phyloP scores from a whole-genome alignment of 2,113 vertebrate species.

The Sturnira hondurensis region DNA sequence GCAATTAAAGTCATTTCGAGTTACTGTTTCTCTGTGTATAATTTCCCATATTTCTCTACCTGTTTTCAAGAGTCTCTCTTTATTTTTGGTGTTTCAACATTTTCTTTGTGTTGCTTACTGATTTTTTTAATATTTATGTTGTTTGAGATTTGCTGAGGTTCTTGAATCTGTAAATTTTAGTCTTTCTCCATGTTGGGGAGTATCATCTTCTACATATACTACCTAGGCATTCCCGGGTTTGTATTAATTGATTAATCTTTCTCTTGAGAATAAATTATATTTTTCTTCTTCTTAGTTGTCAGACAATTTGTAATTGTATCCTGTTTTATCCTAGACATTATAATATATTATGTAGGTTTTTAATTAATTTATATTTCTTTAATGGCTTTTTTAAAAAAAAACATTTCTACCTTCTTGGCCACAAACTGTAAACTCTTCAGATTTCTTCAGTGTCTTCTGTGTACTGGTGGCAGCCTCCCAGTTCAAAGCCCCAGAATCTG shows the following conservation, averaged over 20 bases:
- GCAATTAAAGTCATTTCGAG: background rate
- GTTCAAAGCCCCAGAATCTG: background rate
- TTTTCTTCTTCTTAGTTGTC: background rate
- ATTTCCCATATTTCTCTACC: background rate
- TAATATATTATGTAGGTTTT: background rate
- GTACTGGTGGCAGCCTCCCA: background rate
- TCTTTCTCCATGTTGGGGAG: background rate
- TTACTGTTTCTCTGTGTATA: background rate
- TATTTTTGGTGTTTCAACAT: background rate
- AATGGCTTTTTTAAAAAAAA: background rate
- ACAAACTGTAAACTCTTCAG: background rate
- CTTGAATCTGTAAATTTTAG: background rate
- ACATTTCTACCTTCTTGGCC: background rate
- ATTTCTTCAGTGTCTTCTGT: background rate
- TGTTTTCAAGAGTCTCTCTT: background rate
- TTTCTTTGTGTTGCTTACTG: background rate
- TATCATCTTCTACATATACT: background rate
- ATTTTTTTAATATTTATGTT: background rate
- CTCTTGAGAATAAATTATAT: background rate
- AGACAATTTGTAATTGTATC: background rate
- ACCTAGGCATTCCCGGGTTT: background rate
- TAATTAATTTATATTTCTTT: background rate
- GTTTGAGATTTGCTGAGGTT: background rate
- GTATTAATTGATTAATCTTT: background rate
- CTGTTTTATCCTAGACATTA: background rate